Conservation (phyloP, 2,113 vertebrate genomes). For the Larimichthys crocea region DNA sequence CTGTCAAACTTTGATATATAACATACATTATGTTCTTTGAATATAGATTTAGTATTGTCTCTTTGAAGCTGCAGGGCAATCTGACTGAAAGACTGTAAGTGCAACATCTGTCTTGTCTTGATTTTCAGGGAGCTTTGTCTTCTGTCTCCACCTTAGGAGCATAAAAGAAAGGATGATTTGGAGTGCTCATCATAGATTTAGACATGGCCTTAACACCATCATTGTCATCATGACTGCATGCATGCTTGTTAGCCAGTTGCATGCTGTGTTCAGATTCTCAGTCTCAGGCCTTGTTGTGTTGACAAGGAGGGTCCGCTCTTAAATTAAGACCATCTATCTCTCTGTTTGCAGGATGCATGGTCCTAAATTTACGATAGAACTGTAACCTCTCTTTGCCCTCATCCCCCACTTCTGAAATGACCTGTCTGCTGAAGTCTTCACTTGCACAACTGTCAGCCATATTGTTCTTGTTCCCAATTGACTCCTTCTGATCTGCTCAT, state of each 20-base stretch:
- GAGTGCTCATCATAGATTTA: background rate
- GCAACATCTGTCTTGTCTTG: background rate
- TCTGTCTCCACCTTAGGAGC: background rate
- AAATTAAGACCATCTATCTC: constrained; percentile 37
- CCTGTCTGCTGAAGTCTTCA: constrained; percentile 46
- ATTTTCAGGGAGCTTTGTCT: background rate
- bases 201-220: background rate
- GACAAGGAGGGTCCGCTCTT: constrained; percentile 17
- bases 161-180: constrained; percentile 4
- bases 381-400: constrained; percentile 46
- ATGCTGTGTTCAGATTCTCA: constrained; percentile 19
- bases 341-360: constrained; percentile 3
- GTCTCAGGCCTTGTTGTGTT: constrained; percentile 4
- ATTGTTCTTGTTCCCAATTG: constrained; percentile 17
- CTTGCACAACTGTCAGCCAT: constrained; percentile 29
- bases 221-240: background rate
- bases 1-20: background rate
- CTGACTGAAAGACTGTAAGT: background rate
- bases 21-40: background rate
- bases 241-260: background rate
- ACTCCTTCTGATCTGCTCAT: constrained; percentile 20
- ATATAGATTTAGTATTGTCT: background rate
- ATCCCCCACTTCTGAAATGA: constrained; percentile 24
- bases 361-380: constrained; percentile 14
- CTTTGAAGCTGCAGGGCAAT: background rate